These are phyloP conservation scores for Cydia fagiglandana DNA, from an alignment of 1,140 invertebrate species.

Conservation along the genomic window DNA sequence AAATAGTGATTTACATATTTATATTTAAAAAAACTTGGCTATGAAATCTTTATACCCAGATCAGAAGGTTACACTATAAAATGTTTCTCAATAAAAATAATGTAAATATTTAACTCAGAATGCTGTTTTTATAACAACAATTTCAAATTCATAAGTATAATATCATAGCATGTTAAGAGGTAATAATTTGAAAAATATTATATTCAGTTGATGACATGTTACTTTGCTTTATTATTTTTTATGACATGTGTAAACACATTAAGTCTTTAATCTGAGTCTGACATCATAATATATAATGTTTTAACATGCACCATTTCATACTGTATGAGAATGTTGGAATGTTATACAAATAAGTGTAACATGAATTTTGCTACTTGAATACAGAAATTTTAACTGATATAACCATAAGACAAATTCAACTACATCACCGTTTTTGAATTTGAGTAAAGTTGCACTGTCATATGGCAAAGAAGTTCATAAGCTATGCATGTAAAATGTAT, in stretches of 20 bases:
- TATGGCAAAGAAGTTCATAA: no score
- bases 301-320: conserved; percentile 17
- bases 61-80: neutral
- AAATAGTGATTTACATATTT: neutral
- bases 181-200: neutral
- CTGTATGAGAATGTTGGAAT: neutral
- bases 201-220: conserved; percentile 25
- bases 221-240: conserved; percentile 19
- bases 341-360: conserved; percentile 16
- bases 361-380: neutral
- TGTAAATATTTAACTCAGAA: neutral
- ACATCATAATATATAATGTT: conserved; percentile 30
- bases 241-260: conserved; percentile 19
- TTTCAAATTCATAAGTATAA: neutral
- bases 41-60: neutral
- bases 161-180: conserved; percentile 1
- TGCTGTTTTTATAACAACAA: neutral
- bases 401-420: no score
- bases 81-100: neutral
- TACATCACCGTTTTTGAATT: no score
- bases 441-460: no score
- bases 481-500: no score
- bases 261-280: neutral
- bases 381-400: no score
- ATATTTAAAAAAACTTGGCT: neutral